phyloP scores from a whole-genome alignment of 1,140 invertebrate species.

The Acromyrmex charruanus region DNA sequence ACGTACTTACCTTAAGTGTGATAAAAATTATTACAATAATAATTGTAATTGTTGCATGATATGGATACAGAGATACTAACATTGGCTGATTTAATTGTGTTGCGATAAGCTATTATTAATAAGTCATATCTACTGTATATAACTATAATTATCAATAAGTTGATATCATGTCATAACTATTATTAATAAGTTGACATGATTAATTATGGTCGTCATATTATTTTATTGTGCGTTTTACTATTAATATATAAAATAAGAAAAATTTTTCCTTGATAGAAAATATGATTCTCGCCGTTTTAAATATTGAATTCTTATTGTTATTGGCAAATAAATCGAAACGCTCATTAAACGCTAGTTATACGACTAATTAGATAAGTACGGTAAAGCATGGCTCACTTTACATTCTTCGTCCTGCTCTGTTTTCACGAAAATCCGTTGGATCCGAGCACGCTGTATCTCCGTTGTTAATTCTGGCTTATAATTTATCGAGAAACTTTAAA shows the following conservation, averaged over 20 bases:
- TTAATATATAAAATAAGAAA: neutral
- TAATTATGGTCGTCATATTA: neutral
- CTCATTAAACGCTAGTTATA: conserved; percentile 37
- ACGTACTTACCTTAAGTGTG: neutral
- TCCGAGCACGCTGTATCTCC: neutral
- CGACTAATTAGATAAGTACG: conserved; percentile 40
- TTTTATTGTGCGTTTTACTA: neutral
- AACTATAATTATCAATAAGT: too few species aligned
- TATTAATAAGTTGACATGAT: neutral
- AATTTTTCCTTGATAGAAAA: neutral
- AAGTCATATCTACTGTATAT: neutral
- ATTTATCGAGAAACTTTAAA: conserved; percentile 50
- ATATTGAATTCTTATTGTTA: neutral
- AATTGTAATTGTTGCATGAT: neutral
- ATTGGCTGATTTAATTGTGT: neutral
- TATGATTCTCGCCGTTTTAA: neutral
- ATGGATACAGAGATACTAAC: neutral
- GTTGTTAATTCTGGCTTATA: conserved; percentile 43
- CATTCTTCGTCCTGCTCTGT: neutral
- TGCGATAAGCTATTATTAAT: neutral
- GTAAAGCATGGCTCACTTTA: neutral
- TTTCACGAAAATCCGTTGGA: neutral
- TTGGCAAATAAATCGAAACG: neutral
- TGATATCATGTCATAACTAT: too few species aligned
- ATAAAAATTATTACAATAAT: neutral